These are phyloP conservation scores for Coronaproctus castanopsis DNA, from an alignment of 2,888 invertebrate genomes.

Conservation along the genomic window DNA sequence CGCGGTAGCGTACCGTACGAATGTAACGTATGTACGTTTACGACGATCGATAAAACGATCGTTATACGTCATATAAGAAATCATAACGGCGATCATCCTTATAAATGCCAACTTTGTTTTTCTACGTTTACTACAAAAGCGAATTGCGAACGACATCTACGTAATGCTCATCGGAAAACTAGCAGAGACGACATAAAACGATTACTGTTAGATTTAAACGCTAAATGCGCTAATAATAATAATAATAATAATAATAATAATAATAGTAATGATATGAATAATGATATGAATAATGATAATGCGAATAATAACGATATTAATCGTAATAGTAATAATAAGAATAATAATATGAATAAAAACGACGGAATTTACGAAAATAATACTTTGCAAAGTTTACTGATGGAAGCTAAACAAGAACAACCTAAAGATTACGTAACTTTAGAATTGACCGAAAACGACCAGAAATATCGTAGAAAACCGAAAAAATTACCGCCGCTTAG, in stretches of 20 bases:
- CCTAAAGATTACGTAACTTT: too few species aligned
- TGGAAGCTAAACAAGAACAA: too few species aligned
- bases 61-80: slow-evolving; percentile 78
- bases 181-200: slow-evolving; percentile 74
- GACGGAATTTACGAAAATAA: too few species aligned
- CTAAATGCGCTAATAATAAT: slow-evolving; percentile 1
- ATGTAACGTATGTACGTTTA: slow-evolving; percentile 83
- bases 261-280: too few species aligned
- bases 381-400: neutral
- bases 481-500: too few species aligned
- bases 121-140: slow-evolving; percentile 95
- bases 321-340: too few species aligned
- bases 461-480: too few species aligned
- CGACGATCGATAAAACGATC: slow-evolving; percentile 74
- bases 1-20: slow-evolving; percentile 50
- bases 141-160: slow-evolving; percentile 83
- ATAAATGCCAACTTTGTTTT: slow-evolving; percentile 84
- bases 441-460: too few species aligned
- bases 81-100: slow-evolving; percentile 87
- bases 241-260: too few species aligned
- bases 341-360: too few species aligned
- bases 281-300: too few species aligned
- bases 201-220: slow-evolving; percentile 33
- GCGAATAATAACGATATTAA: too few species aligned
- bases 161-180: slow-evolving; percentile 72